Conservation (phyloP, 2,797 vertebrate genomes). For the Craterocephalus amniculus region DNA sequence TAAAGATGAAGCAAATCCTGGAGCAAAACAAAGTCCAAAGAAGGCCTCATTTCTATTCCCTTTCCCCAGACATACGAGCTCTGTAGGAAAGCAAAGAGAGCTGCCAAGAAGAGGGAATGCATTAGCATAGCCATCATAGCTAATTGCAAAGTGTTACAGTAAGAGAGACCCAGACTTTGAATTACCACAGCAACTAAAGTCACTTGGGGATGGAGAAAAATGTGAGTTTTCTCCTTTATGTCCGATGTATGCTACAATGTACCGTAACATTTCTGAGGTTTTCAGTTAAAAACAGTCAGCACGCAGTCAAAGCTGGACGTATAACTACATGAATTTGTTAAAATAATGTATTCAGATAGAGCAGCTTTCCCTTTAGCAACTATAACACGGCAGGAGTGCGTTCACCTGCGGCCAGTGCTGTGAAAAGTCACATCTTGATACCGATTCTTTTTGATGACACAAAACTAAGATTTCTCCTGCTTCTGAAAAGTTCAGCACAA, state of each 20-base stretch:
- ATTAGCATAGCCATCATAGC: slow-evolving; percentile 57
- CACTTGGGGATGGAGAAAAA: slow-evolving; percentile 4
- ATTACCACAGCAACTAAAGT: slow-evolving; percentile 28
- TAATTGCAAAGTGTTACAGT: slow-evolving; percentile 45
- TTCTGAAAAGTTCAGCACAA: slow-evolving; percentile 44
- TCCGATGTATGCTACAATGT: slow-evolving; percentile 11
- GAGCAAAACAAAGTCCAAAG: slow-evolving; percentile 49
- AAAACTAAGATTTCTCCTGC: slow-evolving; percentile 41
- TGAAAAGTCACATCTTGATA: slow-evolving; percentile 54
- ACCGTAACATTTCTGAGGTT: slow-evolving; percentile 40
- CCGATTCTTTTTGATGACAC: slow-evolving; percentile 57
- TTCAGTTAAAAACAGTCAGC: slow-evolving; percentile 36
- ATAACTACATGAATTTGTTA: slow-evolving; percentile 29
- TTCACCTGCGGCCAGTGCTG: slow-evolving; percentile 43
- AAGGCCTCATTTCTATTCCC: slow-evolving; percentile 34
- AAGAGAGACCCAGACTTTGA: slow-evolving; percentile 37
- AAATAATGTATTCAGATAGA: slow-evolving; percentile 52
- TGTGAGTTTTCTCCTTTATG: slow-evolving; percentile 17
- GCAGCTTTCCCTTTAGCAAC: slow-evolving; percentile 41
- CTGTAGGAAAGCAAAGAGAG: slow-evolving; percentile 32
- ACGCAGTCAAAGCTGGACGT: slow-evolving; percentile 40
- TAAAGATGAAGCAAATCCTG: slow-evolving; percentile 58
- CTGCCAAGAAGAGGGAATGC: slow-evolving; percentile 37
- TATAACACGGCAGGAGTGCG: slow-evolving; percentile 35
- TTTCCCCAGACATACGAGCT: slow-evolving; percentile 44